phyloP scores from a whole-genome alignment of 2,888 invertebrate species.

The Mellilla xanthometata region DNA sequence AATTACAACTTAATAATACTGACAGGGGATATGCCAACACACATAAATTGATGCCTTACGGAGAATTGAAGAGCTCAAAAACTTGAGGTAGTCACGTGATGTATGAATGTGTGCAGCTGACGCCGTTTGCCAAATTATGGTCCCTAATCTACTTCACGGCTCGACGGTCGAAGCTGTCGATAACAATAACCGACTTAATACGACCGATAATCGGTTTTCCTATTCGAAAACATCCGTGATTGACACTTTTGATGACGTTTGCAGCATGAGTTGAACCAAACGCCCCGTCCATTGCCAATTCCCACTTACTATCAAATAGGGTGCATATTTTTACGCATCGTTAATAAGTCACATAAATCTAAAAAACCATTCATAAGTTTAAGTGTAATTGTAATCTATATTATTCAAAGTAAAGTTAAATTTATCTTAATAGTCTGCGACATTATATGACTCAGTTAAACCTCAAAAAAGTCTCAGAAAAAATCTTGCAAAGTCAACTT shows the following conservation, averaged over 20 bases:
- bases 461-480: conserved; percentile 13
- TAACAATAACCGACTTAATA: conserved; percentile 82
- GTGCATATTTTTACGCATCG: conserved; percentile 6
- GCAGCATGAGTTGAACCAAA: conserved; percentile 59
- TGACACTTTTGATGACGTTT: conserved; percentile 77
- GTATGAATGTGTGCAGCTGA: conserved; percentile 78
- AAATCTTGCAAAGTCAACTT: conserved; percentile 22
- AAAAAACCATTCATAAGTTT: too few species aligned
- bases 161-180: conserved; percentile 69
- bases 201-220: conserved; percentile 80
- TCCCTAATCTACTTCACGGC: conserved; percentile 80
- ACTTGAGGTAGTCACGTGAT: conserved; percentile 56
- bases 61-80: conserved; percentile 37
- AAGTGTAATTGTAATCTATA: too few species aligned
- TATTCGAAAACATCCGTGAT: conserved; percentile 79
- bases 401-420: too few species aligned
- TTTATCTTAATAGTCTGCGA: too few species aligned
- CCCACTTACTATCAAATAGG: conserved; percentile 46
- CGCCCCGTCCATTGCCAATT: conserved; percentile 50
- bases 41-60: conserved; percentile 18
- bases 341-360: too few species aligned
- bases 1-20: conserved; percentile 28
- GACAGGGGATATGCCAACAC: conserved; percentile 18
- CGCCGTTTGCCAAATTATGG: conserved; percentile 77
- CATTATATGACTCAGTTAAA: too few species aligned